Evolutionary conservation across 2,797 vertebrate genomes (phyloP).

Genomic region (Coreius guichenoti): DNA sequence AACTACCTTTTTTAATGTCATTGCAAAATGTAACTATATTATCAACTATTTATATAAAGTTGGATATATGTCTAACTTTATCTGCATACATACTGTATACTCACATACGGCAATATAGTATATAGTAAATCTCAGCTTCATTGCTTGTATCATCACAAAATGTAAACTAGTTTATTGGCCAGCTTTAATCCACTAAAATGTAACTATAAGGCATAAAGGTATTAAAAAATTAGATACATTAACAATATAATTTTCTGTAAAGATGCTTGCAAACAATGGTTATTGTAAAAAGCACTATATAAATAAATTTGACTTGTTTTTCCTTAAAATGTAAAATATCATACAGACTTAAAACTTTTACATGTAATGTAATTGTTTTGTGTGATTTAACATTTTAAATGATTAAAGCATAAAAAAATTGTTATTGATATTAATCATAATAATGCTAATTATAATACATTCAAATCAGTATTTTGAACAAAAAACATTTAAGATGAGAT

Average conservation of each 20-base stretch:
- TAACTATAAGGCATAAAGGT: background rate
- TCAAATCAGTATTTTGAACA: no score
- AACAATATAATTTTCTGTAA: background rate
- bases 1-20: no score
- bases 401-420: background rate
- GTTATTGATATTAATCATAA: no score
- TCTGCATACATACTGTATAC: background rate
- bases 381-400: background rate
- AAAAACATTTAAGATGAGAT: no score
- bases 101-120: background rate
- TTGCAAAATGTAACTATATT: no score
- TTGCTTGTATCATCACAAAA: background rate
- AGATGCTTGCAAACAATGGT: background rate
- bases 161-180: background rate
- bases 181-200: background rate
- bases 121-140: background rate
- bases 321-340: background rate
- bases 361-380: background rate
- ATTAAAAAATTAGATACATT: background rate
- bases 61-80: no score
- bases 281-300: no score
- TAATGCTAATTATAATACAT: no score
- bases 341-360: background rate
- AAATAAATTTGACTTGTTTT: background rate
- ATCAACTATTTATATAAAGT: no score